Percentiles rank a stretch among this genome's conserved stretches.
Conservation (phyloP, 2,113 vertebrate genomes). For the Polypterus bichir region DNA sequence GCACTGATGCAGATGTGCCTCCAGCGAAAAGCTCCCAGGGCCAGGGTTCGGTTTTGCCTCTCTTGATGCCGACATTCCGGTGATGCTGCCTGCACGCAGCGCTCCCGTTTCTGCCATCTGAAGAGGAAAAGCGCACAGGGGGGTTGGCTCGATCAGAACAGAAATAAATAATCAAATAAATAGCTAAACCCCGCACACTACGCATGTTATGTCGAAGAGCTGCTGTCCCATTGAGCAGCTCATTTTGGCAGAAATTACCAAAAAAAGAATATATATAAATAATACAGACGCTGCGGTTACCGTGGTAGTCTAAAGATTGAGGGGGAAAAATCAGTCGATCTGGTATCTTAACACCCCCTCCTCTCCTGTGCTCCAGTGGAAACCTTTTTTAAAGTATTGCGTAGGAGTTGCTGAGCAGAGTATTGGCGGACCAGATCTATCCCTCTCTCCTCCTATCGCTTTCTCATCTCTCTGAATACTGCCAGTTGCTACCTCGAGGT, state of each 20-base stretch:
- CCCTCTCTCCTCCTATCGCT: constrained; percentile 11
- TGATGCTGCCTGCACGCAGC: constrained; percentile 17
- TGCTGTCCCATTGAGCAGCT: background rate
- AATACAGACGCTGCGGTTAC: background rate
- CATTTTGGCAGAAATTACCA: constrained; percentile 3
- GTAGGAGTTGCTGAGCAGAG: constrained; percentile 37
- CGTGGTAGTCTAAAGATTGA: constrained; percentile 1
- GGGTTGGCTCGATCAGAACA: constrained; percentile 6
- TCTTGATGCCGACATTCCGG: constrained; percentile 20
- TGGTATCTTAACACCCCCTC: constrained; percentile 13
- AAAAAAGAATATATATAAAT: background rate
- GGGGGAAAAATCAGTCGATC: background rate
- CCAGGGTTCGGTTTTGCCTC: constrained; percentile 17
- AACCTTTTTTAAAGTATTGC: constrained; percentile 33
- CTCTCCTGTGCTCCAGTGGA: background rate
- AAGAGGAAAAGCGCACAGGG: constrained; percentile 14
- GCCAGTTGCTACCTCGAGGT: constrained; percentile 4
- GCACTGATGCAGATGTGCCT: background rate
- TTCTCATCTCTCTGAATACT: constrained; percentile 9
- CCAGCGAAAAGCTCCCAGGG: background rate
- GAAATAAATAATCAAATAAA: constrained; percentile 8
- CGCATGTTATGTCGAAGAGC: constrained; percentile 9
- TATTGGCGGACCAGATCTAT: constrained; percentile 32
- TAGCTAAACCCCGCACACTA: constrained; percentile 2
- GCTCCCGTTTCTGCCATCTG: constrained; percentile 16